phyloP scores from a whole-genome alignment of 2,113 vertebrate species.

The Petroica traversi region DNA sequence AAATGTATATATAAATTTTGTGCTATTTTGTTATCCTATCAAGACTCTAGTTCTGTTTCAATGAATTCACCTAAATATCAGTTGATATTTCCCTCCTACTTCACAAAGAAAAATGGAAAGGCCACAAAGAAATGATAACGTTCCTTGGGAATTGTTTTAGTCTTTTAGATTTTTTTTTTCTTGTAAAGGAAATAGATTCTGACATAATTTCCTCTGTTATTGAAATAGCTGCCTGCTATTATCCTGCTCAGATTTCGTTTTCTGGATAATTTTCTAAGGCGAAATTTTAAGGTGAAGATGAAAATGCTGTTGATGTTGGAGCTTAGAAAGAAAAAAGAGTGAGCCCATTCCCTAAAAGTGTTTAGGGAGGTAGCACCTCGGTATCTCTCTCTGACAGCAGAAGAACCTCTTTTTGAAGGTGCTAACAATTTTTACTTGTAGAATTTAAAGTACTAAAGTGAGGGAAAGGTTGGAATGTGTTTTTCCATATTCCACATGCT shows the following conservation, averaged over 20 bases:
- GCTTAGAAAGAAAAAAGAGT: background rate
- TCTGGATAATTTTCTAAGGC: background rate
- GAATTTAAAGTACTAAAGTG: background rate
- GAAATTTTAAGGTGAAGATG: background rate
- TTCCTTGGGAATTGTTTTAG: background rate
- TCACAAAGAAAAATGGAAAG: background rate
- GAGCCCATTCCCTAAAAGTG: background rate
- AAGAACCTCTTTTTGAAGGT: background rate
- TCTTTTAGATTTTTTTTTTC: background rate
- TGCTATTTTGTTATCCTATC: background rate
- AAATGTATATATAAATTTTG: background rate
- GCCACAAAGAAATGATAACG: background rate
- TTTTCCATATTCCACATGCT: background rate
- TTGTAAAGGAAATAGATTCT: background rate
- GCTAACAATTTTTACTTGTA: background rate
- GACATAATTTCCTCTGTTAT: background rate
- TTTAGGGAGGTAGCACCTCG: background rate
- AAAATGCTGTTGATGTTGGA: background rate
- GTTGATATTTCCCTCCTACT: background rate
- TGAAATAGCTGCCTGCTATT: background rate
- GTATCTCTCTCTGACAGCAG: background rate
- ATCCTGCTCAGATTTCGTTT: background rate
- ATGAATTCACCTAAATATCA: background rate
- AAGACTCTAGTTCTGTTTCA: background rate
- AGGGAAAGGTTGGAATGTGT: background rate